Percentiles rank a stretch among this genome's conserved stretches.
Conservation (phyloP, 2,797 vertebrate species). For the Brachyrhaphis roseni region DNA sequence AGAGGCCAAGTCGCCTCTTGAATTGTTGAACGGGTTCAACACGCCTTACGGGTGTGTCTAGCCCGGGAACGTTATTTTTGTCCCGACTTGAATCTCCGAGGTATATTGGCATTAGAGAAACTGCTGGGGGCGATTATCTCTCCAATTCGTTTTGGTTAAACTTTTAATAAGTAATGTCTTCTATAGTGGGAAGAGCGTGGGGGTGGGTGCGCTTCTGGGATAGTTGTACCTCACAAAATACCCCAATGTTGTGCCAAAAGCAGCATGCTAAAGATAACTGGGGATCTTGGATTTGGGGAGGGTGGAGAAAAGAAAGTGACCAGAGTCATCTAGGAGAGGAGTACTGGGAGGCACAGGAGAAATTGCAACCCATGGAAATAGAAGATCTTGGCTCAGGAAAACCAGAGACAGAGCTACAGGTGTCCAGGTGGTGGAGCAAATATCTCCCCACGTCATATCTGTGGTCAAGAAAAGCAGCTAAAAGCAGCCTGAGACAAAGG, state of each 20-base stretch:
- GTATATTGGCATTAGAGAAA: constrained; percentile 10
- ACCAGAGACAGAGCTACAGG: constrained; percentile 20
- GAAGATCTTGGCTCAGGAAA: constrained; percentile 54
- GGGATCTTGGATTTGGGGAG: constrained; percentile 74
- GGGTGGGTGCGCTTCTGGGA: constrained; percentile 79
- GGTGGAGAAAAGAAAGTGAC: constrained; percentile 51
- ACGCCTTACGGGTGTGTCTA: constrained; percentile 50
- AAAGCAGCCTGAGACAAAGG: constrained; percentile 8
- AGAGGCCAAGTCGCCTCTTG: neutral
- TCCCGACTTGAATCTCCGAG: neutral
- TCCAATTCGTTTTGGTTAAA: neutral
- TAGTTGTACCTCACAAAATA: constrained; percentile 18
- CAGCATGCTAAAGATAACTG: constrained; percentile 36
- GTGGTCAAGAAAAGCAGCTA: constrained; percentile 46
- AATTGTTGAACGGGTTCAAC: constrained; percentile 8
- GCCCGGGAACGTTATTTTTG: constrained; percentile 4
- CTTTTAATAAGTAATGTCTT: constrained; percentile 60
- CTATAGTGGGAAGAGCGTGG: constrained; percentile 72
- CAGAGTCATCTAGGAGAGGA: constrained; percentile 62
- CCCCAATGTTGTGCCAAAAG: constrained; percentile 13
- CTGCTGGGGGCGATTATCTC: neutral
- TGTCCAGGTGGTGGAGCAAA: constrained; percentile 73
- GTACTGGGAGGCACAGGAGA: constrained; percentile 79
- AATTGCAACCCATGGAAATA: constrained; percentile 46
- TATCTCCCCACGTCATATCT: constrained; percentile 62